Conservation (phyloP, 2,113 vertebrate genomes). For the Neopipo cinnamomea region DNA sequence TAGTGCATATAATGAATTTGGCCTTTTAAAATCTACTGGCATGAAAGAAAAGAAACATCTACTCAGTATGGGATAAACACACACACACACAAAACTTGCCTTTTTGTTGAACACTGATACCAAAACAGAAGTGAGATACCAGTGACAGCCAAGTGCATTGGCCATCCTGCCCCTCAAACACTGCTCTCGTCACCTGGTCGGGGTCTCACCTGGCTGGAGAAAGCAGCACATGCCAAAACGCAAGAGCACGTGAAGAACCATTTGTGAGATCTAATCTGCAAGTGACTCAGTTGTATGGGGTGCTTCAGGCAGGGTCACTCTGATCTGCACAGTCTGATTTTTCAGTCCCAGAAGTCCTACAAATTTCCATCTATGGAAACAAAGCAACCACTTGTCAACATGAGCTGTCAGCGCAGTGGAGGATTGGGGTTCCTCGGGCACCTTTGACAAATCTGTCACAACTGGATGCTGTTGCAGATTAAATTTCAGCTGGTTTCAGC, state of each 20-base stretch:
- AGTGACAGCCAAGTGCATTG: not conserved
- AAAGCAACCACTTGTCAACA: not conserved
- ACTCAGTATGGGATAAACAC: not conserved
- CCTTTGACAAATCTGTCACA: not conserved
- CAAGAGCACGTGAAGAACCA: not conserved
- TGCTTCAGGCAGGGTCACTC: not conserved
- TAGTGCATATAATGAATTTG: not conserved
- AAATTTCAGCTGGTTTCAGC: not conserved
- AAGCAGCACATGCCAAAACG: not conserved
- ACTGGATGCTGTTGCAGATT: not conserved
- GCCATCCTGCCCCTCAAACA: not conserved
- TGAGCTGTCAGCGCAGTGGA: not conserved
- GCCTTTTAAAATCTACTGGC: not conserved
- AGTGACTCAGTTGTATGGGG: not conserved
- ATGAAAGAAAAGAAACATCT: not conserved
- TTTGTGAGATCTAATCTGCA: not conserved
- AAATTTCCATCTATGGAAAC: not conserved
- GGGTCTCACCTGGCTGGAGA: not conserved
- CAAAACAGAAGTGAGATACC: not conserved
- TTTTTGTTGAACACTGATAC: not conserved
- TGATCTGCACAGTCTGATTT: not conserved
- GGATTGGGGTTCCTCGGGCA: not conserved
- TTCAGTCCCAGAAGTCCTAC: not conserved
- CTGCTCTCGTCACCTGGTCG: not conserved
- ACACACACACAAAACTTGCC: not conserved